Conservation (phyloP, 2,888 invertebrate genomes). For the Spodoptera littoralis region DNA sequence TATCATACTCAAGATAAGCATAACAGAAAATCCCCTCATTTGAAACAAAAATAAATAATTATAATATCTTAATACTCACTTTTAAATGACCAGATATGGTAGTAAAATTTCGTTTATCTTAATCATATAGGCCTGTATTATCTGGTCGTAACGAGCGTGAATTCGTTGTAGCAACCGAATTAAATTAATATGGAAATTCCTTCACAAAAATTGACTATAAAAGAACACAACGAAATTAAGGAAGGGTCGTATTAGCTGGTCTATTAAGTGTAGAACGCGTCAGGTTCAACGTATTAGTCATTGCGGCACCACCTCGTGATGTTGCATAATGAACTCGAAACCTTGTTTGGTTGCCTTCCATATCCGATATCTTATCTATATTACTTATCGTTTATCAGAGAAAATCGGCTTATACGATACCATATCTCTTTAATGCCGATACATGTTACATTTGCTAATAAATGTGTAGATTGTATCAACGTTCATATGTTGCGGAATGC, state of each 20-base stretch:
- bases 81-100: conserved; percentile 8
- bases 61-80: neutral
- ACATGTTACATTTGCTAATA: conserved; percentile 23
- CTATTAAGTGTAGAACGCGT: no score
- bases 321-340: neutral
- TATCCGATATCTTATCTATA: conserved; percentile 8
- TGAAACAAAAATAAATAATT: neutral
- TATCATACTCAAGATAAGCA: conserved; percentile 18
- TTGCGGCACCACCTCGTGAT: neutral
- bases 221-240: no score
- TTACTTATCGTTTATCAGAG: conserved; percentile 21
- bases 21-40: conserved; percentile 3
- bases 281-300: no score
- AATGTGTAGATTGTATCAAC: conserved; percentile 23
- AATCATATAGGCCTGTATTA: neutral
- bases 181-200: no score
- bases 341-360: conserved; percentile 5
- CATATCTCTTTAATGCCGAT: conserved; percentile 31
- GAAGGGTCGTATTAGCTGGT: no score
- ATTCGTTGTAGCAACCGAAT: no score
- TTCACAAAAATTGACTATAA: no score
- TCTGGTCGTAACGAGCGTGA: no score
- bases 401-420: conserved; percentile 42
- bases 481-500: conserved; percentile 7
- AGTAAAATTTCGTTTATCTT: neutral